A percentile compares a stretch with the other conserved stretches of the same genome.
phyloP scores from a whole-genome alignment of 2,113 vertebrate genomes.

The Tyto alba region DNA sequence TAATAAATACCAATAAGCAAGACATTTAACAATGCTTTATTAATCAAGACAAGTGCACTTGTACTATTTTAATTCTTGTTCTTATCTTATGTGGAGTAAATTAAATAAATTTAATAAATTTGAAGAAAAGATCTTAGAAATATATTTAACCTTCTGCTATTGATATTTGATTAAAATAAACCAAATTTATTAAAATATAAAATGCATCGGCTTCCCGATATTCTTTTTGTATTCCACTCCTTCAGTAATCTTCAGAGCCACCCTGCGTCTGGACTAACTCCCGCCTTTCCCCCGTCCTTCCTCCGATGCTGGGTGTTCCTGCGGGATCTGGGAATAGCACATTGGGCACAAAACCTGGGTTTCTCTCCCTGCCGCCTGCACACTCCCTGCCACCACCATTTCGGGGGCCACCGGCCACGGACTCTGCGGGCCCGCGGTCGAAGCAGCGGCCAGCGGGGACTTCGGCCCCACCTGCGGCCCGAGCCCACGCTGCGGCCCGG shows the following conservation, averaged over 20 bases:
- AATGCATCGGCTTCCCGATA: not conserved
- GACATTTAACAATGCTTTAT: constrained; percentile 62
- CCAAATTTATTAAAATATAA: constrained; percentile 5
- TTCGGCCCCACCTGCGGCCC: too few species aligned
- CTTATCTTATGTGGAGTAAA: constrained; percentile 62
- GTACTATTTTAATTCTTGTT: constrained; percentile 49
- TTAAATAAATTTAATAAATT: constrained; percentile 69
- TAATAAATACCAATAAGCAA: constrained; percentile 55
- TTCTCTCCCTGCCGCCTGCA: not conserved
- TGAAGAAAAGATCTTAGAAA: constrained; percentile 46
- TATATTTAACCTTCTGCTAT: constrained; percentile 67
- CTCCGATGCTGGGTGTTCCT: not conserved
- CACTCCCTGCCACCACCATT: too few species aligned
- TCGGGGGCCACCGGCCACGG: not conserved
- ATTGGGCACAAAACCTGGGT: accelerated
- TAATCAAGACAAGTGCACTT: constrained; percentile 78
- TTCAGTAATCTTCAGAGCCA: not conserved
- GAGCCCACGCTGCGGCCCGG: too few species aligned
- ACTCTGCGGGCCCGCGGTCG: too few species aligned
- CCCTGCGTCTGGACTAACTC: not conserved
- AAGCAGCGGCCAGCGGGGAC: not conserved
- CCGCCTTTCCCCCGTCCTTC: not conserved
- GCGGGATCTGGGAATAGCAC: accelerated
- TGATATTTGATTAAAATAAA: constrained; percentile 68
- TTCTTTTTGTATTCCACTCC: not conserved